Conservation (phyloP, 1,140 invertebrate genomes). For the Papilio aristodemus region DNA sequence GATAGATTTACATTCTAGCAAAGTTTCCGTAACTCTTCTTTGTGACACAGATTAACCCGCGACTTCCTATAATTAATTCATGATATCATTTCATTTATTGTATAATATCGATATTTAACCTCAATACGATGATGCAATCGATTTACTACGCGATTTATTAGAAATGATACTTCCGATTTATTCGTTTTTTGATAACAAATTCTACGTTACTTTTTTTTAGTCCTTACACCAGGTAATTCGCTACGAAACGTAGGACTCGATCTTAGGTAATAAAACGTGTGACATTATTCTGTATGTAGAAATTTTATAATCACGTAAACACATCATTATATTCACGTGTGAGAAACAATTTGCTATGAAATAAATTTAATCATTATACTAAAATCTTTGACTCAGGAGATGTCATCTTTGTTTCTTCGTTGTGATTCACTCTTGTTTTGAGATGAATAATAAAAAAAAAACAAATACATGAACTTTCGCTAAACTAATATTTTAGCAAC, state of each 20-base stretch:
- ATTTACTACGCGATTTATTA: neutral
- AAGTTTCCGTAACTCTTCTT: neutral
- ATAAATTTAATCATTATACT: constrained; percentile 3
- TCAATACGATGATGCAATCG: neutral
- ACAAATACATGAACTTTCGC: neutral
- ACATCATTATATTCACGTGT: neutral
- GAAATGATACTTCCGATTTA: neutral
- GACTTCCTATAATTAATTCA: neutral
- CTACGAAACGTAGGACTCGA: neutral
- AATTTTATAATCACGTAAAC: neutral
- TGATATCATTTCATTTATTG: neutral
- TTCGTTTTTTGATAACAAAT: no score
- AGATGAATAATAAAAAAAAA: no score
- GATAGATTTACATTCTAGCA: neutral
- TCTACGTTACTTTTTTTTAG: no score
- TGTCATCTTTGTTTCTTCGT: no score
- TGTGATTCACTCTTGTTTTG: no score
- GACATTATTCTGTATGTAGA: neutral
- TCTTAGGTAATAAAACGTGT: neutral
- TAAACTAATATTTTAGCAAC: neutral
- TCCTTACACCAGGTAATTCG: neutral
- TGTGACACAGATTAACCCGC: neutral
- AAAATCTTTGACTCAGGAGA: no score
- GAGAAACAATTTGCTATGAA: neutral
- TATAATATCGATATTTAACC: neutral